Evolutionary conservation across 2,888 invertebrate species (phyloP).

Genomic region (Zele albiditarsus): DNA sequence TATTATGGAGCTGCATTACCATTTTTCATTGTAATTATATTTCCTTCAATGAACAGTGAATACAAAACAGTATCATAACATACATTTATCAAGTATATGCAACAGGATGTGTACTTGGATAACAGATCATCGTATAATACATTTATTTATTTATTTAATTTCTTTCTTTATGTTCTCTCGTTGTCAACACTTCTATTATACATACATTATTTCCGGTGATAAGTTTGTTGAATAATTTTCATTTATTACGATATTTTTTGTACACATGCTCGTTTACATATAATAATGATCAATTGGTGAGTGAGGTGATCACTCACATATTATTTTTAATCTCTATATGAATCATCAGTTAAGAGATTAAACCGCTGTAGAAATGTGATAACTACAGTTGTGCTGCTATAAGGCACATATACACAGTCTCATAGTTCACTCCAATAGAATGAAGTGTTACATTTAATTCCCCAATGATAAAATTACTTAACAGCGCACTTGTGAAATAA

Average conservation of each 20-base stretch:
- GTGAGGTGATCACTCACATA: constrained; percentile 19
- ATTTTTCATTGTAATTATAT: background rate
- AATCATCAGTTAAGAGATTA: constrained; percentile 56
- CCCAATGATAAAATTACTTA: background rate
- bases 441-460: background rate
- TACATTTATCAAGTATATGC: background rate
- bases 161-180: background rate
- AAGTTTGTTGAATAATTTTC: background rate
- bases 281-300: constrained; percentile 45
- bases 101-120: background rate
- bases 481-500: background rate
- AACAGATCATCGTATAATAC: background rate
- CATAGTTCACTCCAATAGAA: background rate
- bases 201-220: background rate
- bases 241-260: background rate
- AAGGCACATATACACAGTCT: background rate
- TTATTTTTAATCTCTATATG: constrained; percentile 51
- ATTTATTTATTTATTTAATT: background rate
- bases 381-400: background rate
- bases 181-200: background rate
- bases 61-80: background rate
- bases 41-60: background rate
- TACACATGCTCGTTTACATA: background rate
- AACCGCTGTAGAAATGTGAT: constrained; percentile 30
- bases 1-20: background rate